Conservation (phyloP, 2,797 vertebrate species). For the Moxostoma hubbsi region DNA sequence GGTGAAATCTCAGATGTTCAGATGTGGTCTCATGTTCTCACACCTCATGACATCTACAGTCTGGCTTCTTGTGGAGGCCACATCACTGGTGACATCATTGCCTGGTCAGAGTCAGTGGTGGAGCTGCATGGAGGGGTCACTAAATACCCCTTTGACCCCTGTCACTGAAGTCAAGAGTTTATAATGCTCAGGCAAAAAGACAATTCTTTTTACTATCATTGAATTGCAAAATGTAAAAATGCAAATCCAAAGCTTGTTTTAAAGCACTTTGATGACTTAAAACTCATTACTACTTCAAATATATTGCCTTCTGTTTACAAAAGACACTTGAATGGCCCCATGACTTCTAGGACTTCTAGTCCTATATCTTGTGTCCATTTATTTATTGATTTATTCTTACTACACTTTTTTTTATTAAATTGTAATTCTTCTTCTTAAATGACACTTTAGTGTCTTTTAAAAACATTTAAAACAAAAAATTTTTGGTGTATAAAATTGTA, state of each 20-base stretch:
- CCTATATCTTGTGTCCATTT: not conserved
- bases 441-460: slow-evolving; percentile 4
- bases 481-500: too few relatives aligned
- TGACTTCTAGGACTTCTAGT: slow-evolving; percentile 6
- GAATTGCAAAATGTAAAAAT: not conserved
- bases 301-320: slow-evolving; percentile 68
- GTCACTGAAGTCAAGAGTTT: slow-evolving; percentile 70
- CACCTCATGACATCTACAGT: slow-evolving; percentile 76
- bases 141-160: slow-evolving; percentile 81
- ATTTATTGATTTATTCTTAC: slow-evolving; percentile 20
- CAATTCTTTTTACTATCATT: not conserved
- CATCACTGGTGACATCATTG: slow-evolving; percentile 78
- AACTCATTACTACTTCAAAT: slow-evolving; percentile 25
- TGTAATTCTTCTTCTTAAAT: not conserved
- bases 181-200: not conserved
- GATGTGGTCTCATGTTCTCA: slow-evolving; percentile 84
- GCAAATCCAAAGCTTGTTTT: not conserved
- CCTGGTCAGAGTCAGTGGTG: slow-evolving; percentile 78
- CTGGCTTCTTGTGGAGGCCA: slow-evolving; percentile 79
- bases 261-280: not conserved
- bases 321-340: not conserved
- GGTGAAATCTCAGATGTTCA: slow-evolving; percentile 85
- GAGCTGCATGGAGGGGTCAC: slow-evolving; percentile 83
- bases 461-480: not conserved
- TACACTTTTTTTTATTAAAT: not conserved